A percentile compares a stretch with the other conserved stretches of the same genome.
phyloP scores from a whole-genome alignment of 2,888 invertebrate genomes.

The Polyommatus iphigenia region DNA sequence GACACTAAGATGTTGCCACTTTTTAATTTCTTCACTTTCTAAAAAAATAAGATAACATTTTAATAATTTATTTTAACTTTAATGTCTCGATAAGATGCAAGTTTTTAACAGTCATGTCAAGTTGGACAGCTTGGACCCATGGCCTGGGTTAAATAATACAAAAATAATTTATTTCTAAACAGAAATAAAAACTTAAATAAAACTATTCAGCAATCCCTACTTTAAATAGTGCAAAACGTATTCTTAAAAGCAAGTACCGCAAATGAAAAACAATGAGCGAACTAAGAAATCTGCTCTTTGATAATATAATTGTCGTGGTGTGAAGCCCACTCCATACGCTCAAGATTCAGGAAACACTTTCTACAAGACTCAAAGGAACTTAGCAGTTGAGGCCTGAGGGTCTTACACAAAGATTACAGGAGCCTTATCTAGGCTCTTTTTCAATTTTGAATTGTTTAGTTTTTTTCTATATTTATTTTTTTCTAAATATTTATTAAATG shows the following conservation, averaged over 20 bases:
- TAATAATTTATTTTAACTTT: no score
- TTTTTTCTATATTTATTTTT: not conserved
- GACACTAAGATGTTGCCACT: no score
- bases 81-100: no score
- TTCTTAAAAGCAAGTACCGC: not conserved
- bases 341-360: slow-evolving; percentile 13
- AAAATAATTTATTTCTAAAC: no score
- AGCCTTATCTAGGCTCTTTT: not conserved
- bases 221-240: not conserved
- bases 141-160: no score
- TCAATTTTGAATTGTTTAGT: not conserved
- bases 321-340: not conserved
- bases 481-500: not conserved
- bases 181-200: no score
- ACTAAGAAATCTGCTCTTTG: slow-evolving; percentile 14
- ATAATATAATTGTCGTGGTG: not conserved
- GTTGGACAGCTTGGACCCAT: no score
- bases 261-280: slow-evolving; percentile 12
- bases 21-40: no score
- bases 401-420: slow-evolving; percentile 15
- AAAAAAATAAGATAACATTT: no score
- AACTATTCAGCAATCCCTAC: no score
- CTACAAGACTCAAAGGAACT: slow-evolving; percentile 14
- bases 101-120: no score
- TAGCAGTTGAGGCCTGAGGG: not conserved